Evolutionary conservation across 2,797 vertebrate species (phyloP), one percentile per base, ranked within the genome.

Genomic region (Scarus forsteni): DNA sequence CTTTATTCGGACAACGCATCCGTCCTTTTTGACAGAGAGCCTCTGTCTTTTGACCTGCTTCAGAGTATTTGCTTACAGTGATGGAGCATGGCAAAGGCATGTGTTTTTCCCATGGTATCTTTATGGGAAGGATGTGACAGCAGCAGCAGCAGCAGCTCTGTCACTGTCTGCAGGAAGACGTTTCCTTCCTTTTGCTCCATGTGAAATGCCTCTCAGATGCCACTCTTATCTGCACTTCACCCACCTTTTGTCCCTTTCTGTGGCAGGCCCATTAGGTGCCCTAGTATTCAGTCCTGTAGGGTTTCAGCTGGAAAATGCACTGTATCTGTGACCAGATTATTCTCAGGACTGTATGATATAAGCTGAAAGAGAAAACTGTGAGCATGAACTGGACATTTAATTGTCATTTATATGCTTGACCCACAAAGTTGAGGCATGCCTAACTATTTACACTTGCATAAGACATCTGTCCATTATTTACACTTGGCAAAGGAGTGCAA

Each of bases 41-140:
- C 35, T 0, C 34, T 62, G 6, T 49, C 49, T 5, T 48, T 10
- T 54, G 27, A 18, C 2, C 16, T 8, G 6, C 49, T 71, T 49
- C 68, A n/a, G 5, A 15, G 2, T 49, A 19, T 51, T 44, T 52
- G 10, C 27, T 51, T 19, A 1, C n/a, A 35, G 40, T 44, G 14
- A 40, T 61, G 10, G 18, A 16, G 8, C 16, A 2, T 76, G 60
- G 64, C 35, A 56, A 55, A 46, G 5, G 7, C 13, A 42, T 78
- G 70, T 56, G 67, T 19, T 77, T 83, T 88, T 81, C 53, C 72
- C 66, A 44, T 64, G 44, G 57, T 89, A 73, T 83, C 42, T 77
- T 6, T 63, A 54, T 64, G 16, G 67, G 73, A 80, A 79, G 78
- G 68, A 88, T 77, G 10, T 87, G 71, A 67, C 59, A 61, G 68